Evolutionary conservation across 2,888 invertebrate species (phyloP), one percentile per base, ranked within the genome.

Genomic region (Polia nebulosa): DNA sequence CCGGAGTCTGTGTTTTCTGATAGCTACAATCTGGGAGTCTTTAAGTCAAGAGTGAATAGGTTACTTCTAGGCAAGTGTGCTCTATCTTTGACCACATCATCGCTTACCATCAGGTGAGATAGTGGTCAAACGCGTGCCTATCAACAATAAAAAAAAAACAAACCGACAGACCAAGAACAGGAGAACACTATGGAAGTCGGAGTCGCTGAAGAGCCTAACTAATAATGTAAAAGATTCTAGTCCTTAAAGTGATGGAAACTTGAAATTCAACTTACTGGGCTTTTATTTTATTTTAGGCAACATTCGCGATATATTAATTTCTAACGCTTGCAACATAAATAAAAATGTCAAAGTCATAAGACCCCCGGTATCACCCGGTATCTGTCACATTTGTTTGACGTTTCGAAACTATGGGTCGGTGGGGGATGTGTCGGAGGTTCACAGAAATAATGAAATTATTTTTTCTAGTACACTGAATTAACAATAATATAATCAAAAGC

Each of bases 301-400:
- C 27, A 17, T 34, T 45, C 9, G 0, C 2, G 8, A 9, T 1
- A 17, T 29, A 34, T 49, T 29, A 20, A 20, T 49, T 27, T 32
- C 2, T 34, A 13, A 22, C 2, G 11, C 41, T 66, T 22, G 60
- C 72, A 67, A 62, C 53, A 67, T 66, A 53, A 25, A 7, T 4
- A 17, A 1, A 22, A 0, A 25, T 72, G 78, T 76, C 72, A 81
- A 70, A 72, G 76, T 80, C 84, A 63, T 73, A 62, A 25, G 79
- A 66, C 65, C 39, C 47, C 32, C 4, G 3, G n/a, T n/a, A 0
- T 8, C 44, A 11, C 9, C 11, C 20, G 9, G 27, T 2, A 13
- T 15, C 29, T 51, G 47, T 52, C 45, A 51, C 13, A 11, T 22
- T 60, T 47, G 27, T 45, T 63, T 69, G 74, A 68, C 61, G 27